Evolutionary conservation across 2,888 invertebrate genomes (phyloP), one percentile per base, ranked within the genome.

Genomic region (Latrodectus elegans): DNA sequence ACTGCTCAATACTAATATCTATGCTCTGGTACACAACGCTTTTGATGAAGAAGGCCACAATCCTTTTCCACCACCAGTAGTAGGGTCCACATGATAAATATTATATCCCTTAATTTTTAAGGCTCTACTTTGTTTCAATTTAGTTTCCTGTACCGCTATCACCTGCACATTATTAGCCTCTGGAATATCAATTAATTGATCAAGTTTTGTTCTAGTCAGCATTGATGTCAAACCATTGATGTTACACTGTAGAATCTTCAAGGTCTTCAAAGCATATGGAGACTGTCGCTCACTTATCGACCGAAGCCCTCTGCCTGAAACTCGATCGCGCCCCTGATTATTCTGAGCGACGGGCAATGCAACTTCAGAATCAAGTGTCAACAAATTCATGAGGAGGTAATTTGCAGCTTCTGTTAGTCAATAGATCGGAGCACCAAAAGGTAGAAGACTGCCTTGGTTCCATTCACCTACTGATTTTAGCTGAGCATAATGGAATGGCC

Each of bases 401-500:
- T 8, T 10, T 53, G 53, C 53, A 53, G 53, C 53, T 53, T 53
- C 12, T 53, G 53, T 12, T 53, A 53, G 53, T 53, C 53, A 8
- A 10, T 10, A 53, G 53, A 53, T 12, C 12, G 53, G 53, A 53
- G 1, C n/a, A n/a, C n/a, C n/a, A n/a, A n/a, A n/a, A n/a, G n/a
- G n/a, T n/a, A n/a, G n/a, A n/a, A n/a, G n/a, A 55, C 55, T 55
- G 55, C 14, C 55, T 55, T 55, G n/a, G n/a, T n/a, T n/a, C n/a
- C n/a, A n/a, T n/a, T n/a, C n/a, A n/a, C n/a, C n/a, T n/a, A n/a
- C n/a, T n/a, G n/a, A n/a, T n/a, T n/a, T n/a, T n/a, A n/a, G n/a
- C n/a, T n/a, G n/a, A n/a, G n/a, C n/a, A n/a, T n/a, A n/a, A n/a
- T 53, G 55, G 55, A 71, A 26, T 26, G 71, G 49, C 71, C 38